phyloP scores from a whole-genome alignment of 2,113 vertebrate species.

The Rattus rattus region DNA sequence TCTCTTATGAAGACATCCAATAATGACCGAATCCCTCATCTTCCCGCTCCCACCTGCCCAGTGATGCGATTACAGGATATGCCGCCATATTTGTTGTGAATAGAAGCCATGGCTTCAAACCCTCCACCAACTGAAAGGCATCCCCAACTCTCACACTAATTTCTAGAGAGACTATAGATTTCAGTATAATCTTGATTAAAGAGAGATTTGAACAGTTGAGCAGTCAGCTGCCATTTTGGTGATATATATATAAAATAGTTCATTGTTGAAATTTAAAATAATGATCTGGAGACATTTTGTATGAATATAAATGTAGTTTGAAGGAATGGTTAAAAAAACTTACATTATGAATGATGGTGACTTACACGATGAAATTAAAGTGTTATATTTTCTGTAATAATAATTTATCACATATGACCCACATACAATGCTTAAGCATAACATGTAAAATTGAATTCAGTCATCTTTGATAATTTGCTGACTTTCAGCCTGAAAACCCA shows the following conservation, averaged over 20 bases:
- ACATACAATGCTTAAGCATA: slow-evolving; percentile 47
- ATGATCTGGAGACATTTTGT: neutral
- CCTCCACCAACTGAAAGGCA: neutral
- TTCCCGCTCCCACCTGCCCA: neutral
- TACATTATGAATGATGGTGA: slow-evolving; percentile 6
- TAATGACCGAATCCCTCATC: neutral
- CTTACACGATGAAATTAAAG: slow-evolving; percentile 55
- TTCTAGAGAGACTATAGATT: neutral
- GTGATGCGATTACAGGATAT: too few species aligned
- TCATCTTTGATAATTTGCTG: slow-evolving; percentile 47
- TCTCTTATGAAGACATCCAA: neutral
- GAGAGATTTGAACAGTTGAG: slow-evolving; percentile 44
- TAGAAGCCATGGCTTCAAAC: neutral
- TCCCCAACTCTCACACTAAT: slow-evolving; percentile 4
- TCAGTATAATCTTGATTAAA: slow-evolving; percentile 51
- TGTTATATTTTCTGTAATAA: slow-evolving; percentile 48
- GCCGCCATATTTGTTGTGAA: neutral
- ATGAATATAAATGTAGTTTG: slow-evolving; percentile 33
- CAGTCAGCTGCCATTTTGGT: neutral
- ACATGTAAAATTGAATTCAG: slow-evolving; percentile 37
- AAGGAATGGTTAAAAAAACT: slow-evolving; percentile 17
- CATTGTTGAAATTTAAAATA: neutral
- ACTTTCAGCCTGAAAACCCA: slow-evolving; percentile 39
- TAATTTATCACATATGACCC: slow-evolving; percentile 37
- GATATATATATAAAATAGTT: neutral